These are phyloP conservation scores for Trypoxylus dichotomus DNA, from an alignment of 1,140 invertebrate genomes.

Conservation along the genomic window DNA sequence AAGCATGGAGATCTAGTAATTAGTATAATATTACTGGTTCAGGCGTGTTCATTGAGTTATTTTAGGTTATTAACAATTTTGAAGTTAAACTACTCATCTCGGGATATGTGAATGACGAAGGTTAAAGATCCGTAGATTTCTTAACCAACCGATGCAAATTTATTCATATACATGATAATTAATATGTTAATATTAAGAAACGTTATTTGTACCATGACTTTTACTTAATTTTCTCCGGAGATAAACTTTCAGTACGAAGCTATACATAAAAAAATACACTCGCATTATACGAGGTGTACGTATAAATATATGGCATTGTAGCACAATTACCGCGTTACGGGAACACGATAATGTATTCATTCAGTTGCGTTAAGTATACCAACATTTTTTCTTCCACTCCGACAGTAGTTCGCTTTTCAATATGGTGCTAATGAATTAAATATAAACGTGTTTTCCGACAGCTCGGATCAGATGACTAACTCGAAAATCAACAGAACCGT, in stretches of 20 bases:
- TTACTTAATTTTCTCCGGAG: neutral
- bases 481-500: neutral
- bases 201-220: neutral
- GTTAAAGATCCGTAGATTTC: neutral
- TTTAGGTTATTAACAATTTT: too few relatives aligned
- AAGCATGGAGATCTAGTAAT: too few relatives aligned
- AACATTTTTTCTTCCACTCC: neutral
- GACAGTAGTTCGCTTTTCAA: neutral
- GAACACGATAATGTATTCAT: slow-evolving; percentile 14
- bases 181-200: neutral
- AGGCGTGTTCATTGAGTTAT: too few relatives aligned
- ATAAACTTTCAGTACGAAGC: neutral
- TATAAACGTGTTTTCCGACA: slow-evolving; percentile 23
- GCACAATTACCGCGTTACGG: slow-evolving; percentile 16
- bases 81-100: too few relatives aligned
- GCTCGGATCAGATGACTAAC: slow-evolving; percentile 13
- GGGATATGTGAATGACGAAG: neutral
- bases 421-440: slow-evolving; percentile 18
- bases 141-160: neutral
- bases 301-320: slow-evolving; percentile 10
- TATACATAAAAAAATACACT: neutral
- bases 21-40: too few relatives aligned
- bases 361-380: slow-evolving; percentile 2
- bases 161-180: neutral
- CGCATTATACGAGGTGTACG: neutral